A percentile compares a stretch with the other conserved stretches of the same genome.
phyloP scores from a whole-genome alignment of 1,140 invertebrate genomes.

The Anastatus disparis region DNA sequence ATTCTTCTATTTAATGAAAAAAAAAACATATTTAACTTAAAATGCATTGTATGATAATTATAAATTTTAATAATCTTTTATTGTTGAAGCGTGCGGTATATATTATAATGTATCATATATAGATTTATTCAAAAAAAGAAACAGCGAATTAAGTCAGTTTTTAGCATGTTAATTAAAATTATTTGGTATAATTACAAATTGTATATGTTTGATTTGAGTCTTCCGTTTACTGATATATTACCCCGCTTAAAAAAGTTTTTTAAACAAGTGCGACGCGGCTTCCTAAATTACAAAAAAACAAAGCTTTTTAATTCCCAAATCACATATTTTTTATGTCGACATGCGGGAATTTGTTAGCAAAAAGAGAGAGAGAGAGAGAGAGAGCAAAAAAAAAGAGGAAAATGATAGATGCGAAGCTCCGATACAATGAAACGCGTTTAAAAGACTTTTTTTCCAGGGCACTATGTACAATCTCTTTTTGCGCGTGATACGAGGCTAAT shows the following conservation, averaged over 20 bases:
- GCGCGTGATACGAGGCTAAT: background rate
- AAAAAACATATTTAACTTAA: background rate
- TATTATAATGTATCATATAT: slow-evolving; percentile 19
- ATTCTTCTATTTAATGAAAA: background rate
- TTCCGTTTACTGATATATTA: slow-evolving; percentile 36
- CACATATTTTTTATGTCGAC: too few species aligned
- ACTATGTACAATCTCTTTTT: slow-evolving; percentile 29
- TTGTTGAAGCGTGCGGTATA: slow-evolving; percentile 7
- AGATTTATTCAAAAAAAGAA: slow-evolving; percentile 19
- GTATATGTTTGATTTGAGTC: slow-evolving; percentile 36
- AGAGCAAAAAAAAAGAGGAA: too few species aligned
- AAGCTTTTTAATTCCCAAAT: too few species aligned
- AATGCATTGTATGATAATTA: slow-evolving; percentile 4
- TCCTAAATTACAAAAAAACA: too few species aligned
- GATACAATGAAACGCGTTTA: slow-evolving; percentile 3
- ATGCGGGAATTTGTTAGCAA: too few species aligned
- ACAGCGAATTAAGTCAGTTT: background rate
- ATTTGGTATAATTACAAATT: slow-evolving; percentile 17
- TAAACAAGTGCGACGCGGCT: background rate
- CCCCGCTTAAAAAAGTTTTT: slow-evolving; percentile 24
- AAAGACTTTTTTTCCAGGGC: slow-evolving; percentile 33
- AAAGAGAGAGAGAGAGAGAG: too few species aligned
- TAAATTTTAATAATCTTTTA: slow-evolving; percentile 9
- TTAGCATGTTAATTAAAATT: background rate
- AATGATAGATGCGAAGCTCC: too few species aligned